phyloP scores from a whole-genome alignment of 2,888 invertebrate genomes.

The Temnothorax ravouxi region DNA sequence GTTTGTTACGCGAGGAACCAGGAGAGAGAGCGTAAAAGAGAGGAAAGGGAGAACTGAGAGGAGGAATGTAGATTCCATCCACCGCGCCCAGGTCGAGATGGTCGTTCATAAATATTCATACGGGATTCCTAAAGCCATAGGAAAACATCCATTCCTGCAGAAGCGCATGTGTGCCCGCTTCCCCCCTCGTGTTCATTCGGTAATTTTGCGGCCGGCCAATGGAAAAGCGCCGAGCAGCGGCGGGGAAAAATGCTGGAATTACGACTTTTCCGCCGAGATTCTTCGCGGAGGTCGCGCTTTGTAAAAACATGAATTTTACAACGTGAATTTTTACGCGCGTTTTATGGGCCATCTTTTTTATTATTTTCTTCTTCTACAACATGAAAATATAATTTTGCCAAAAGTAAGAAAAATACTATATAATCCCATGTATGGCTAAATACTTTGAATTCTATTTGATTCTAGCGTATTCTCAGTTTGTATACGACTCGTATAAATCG shows the following conservation, averaged over 20 bases:
- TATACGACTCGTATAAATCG: too few relatives aligned
- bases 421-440: not conserved
- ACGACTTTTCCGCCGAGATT: slow-evolving; percentile 29
- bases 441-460: not conserved
- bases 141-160: slow-evolving; percentile 74
- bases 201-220: slow-evolving; percentile 68
- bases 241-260: slow-evolving; percentile 35
- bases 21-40: not conserved
- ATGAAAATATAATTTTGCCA: not conserved
- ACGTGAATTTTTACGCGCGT: not conserved
- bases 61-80: slow-evolving; percentile 69
- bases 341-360: not conserved
- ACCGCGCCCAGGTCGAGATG: slow-evolving; percentile 73
- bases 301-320: slow-evolving; percentile 24
- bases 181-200: slow-evolving; percentile 61
- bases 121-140: slow-evolving; percentile 77
- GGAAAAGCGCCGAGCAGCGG: slow-evolving; percentile 53
- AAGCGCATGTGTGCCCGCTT: slow-evolving; percentile 64
- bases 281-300: not conserved
- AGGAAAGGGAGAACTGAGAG: not conserved
- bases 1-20: slow-evolving; percentile 14
- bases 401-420: not conserved
- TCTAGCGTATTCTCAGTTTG: too few relatives aligned
- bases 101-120: slow-evolving; percentile 79
- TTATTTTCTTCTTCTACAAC: not conserved